Base-by-base conservation (phyloP, 2,888 invertebrate genomes). In the Euzophera pinguis region DNA sequence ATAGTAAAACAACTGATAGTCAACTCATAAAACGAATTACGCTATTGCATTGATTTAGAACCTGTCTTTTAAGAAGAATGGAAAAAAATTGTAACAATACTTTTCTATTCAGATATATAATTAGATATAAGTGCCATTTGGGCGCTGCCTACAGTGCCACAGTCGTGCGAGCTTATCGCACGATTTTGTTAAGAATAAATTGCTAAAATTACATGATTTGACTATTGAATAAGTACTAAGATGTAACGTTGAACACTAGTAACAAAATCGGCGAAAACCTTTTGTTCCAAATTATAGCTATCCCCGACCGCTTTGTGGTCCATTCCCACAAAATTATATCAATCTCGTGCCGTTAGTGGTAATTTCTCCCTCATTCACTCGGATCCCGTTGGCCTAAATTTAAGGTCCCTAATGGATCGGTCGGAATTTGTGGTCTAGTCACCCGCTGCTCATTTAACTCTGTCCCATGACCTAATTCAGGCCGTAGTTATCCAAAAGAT, bases 341-440 rank as follows among this genome's bases (percentile, higher is more conserved):
- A 52, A 53, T 53, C 53, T 45, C 13, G 37, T 27, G n/a, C 47
- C 49, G 41, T 53, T 47, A 48, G 50, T 45, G 53, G 53, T 51
- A 35, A 43, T 48, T 51, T 48, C n/a, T n/a, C 35, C 37, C 34
- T 47, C 62, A 63, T 59, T 62, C 63, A 58, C 59, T 58, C 57
- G 63, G 65, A 63, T 59, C 67, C 67, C 67, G 58, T 55, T 67
- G 70, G 68, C 71, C 71, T 59, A 66, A 70, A 76, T 75, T 66
- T 65, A 62, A 57, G 63, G 63, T 69, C 65, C 63, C 64, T 71
- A 75, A 77, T 69, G 69, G 69, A 63, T 52, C 58, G 57, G 56
- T 53, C 52, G 53, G 54, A 58, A 61, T 61, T 62, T 59, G 60
- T 54, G 57, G 59, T 53, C 53, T 42, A 50, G 29, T 37, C 54